A percentile compares a stretch with the other conserved stretches of the same genome.
Conservation (phyloP, 2,888 invertebrate genomes). For the Brachycybe producta region DNA sequence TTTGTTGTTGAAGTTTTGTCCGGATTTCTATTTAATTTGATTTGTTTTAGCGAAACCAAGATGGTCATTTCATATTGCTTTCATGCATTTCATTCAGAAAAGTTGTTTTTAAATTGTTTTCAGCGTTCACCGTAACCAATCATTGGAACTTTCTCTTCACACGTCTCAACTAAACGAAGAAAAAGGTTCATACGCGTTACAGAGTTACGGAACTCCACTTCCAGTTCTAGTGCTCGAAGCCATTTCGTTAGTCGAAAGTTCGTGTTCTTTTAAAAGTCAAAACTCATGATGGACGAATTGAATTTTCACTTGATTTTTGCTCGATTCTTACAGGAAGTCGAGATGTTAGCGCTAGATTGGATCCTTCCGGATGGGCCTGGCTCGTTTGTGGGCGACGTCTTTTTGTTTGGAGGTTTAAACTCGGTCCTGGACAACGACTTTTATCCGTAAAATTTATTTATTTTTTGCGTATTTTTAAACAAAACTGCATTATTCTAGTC, state of each 20-base stretch:
- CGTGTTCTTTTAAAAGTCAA: too few species aligned
- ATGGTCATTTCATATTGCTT: too few species aligned
- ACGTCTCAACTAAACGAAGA: conserved; percentile 56
- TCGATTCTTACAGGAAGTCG: conserved; percentile 25
- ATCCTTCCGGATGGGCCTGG: conserved; percentile 64
- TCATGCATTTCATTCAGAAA: background rate
- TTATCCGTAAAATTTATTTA: conserved; percentile 14
- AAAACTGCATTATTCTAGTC: conserved; percentile 10
- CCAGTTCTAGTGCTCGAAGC: conserved; percentile 83
- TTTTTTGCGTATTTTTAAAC: background rate
- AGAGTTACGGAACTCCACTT: conserved; percentile 64
- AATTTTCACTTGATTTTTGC: background rate
- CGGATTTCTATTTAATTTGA: too few species aligned
- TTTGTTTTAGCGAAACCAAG: too few species aligned
- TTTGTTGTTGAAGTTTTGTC: too few species aligned
- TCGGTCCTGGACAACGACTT: conserved; percentile 19
- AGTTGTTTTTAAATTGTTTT: background rate
- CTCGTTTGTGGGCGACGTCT: conserved; percentile 71
- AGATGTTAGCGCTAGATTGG: conserved; percentile 46
- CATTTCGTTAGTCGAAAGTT: conserved; percentile 61
- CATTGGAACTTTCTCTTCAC: background rate
- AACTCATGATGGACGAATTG: too few species aligned
- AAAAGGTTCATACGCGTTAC: conserved; percentile 56
- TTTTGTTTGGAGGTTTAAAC: conserved; percentile 56
- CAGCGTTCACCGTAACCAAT: conserved; percentile 1